A percentile compares a stretch with the other conserved stretches of the same genome.
Evolutionary conservation across 2,888 invertebrate genomes (phyloP).

Genomic region (Ichneumoninae sp.): DNA sequence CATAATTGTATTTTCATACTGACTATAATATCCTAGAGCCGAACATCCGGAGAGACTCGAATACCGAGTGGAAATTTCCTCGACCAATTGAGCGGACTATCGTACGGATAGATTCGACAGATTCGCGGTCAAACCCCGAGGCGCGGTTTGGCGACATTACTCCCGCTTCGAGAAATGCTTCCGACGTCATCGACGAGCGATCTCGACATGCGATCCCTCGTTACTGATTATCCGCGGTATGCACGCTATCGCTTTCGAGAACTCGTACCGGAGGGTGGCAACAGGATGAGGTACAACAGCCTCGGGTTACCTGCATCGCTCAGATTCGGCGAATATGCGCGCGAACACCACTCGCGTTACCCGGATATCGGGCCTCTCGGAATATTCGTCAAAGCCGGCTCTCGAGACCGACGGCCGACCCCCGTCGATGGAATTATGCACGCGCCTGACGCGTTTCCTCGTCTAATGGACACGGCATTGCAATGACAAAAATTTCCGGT

Average conservation of each 20-base stretch:
- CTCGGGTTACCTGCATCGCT: slow-evolving; percentile 1
- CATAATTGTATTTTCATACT: not conserved
- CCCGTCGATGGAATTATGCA: not conserved
- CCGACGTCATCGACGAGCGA: slow-evolving; percentile 9
- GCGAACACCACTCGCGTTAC: not conserved
- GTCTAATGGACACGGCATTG: slow-evolving; percentile 2
- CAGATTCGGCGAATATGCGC: not conserved
- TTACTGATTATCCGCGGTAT: slow-evolving; percentile 28
- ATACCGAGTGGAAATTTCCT: not conserved
- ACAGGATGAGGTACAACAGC: slow-evolving; percentile 2
- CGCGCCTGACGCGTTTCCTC: not conserved
- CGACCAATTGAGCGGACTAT: not conserved
- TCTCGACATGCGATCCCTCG: slow-evolving; percentile 4
- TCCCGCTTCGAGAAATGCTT: slow-evolving; percentile 16
- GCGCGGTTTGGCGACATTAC: not conserved
- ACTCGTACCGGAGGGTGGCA: not conserved
- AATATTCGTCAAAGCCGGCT: not conserved
- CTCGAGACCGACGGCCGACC: not conserved
- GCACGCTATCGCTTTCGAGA: slow-evolving; percentile 11
- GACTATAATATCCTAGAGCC: too few species aligned
- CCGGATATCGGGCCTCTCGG: not conserved
- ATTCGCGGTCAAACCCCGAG: not conserved
- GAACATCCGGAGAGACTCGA: too few species aligned
- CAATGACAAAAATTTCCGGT: slow-evolving; percentile 1
- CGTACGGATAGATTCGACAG: not conserved